Base-by-base conservation (phyloP, 2,888 invertebrate species). In the Ichneumoninae sp. region DNA sequence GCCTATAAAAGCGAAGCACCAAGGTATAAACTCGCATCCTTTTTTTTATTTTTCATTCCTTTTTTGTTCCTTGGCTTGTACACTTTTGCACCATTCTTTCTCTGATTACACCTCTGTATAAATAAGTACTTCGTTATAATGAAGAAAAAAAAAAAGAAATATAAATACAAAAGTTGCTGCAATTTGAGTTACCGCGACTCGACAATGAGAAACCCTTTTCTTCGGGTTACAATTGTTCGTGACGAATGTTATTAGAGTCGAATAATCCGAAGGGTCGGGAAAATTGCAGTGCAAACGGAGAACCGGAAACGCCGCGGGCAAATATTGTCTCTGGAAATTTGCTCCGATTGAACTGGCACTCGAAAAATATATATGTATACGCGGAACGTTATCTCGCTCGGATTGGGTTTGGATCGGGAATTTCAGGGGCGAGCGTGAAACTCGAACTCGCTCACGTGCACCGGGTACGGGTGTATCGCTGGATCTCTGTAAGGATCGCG, bases 271-370 rank as follows among this genome's bases (percentile, higher is more conserved):
- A 40, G 54, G 40, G 52, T 1, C n/a, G 68, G 13, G 5, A 19
- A 66, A 52, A 54, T 13, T 47, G 26, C 10, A 26, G 57, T 1
- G 40, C 36, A 54, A 7, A n/a, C 22, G 52, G 8, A 54, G 68
- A 60, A 63, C 7, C 16, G 16, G n/a, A 19, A 16, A 22, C 4
- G 36, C 50, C 13, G 3, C 22, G 10, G 22, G 54, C 44, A 80
- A 80, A 80, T 73, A 80, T 80, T 80, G 22, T 52, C 19, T 13
- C 30, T 30, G 22, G 66, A 10, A 73, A 73, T 73, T 80, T 54
- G 19, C 65, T 13, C 40, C 26, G 10, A 66, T 66, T 71, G 19
- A 13, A 44, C 30, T 63, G 3, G 33, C 16, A 30, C 8, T 19
- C 40, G 33, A 33, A 16, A 16, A 10, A n/a, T 40, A 10, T 16